Base-by-base conservation (phyloP, 2,797 vertebrate species). In the Enoplosus armatus region DNA sequence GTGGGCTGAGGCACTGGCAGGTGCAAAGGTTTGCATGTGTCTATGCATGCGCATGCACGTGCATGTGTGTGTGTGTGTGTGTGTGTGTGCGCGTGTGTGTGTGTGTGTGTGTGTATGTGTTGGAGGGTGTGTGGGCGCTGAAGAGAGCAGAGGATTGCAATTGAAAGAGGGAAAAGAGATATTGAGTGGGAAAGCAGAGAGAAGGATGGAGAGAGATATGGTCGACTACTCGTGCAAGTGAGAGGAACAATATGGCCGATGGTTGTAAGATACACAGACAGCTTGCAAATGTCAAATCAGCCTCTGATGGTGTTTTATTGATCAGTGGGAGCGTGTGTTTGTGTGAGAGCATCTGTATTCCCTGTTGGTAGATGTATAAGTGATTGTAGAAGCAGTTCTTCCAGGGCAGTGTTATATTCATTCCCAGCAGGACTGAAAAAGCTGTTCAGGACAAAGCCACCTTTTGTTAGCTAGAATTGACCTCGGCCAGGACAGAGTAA, bases 1-100 rank as follows among this genome's bases (percentile, higher is more conserved):
- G 92, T 93, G 89, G 93, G 93, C 82, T 45, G 87, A 90, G 68
- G 77, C 53, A 35, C 82, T 74, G 85, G 85, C 87, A 93, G 90
- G 91, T 90, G 89, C 72, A 86, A 76, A 90, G 82, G 87, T 80
- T 80, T 80, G 43, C 56, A 75, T 39, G 84, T 37, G 75, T 70
- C 9, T 53, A 14, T 83, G 55, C 10, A 16, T 43, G 75, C 3
- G 29, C 31, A 41, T 64, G 54, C 9, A 5, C 0, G n/a, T 20
- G 67, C 7, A 8, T 47, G 65, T 35, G 56, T 58, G 77, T 31
- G 68, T 62, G 58, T 55, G n/a, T 18, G 67, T 15, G 16, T 47
- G 65, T 35, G 62, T 58, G 77, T 26, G 67, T 22, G 29, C 55
- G 50, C 50, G 24, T 31, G 64, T 33, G 63, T 35, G 20, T 24